Evolutionary conservation across 1,140 invertebrate species (phyloP).

Genomic region (Listronotus bonariensis): DNA sequence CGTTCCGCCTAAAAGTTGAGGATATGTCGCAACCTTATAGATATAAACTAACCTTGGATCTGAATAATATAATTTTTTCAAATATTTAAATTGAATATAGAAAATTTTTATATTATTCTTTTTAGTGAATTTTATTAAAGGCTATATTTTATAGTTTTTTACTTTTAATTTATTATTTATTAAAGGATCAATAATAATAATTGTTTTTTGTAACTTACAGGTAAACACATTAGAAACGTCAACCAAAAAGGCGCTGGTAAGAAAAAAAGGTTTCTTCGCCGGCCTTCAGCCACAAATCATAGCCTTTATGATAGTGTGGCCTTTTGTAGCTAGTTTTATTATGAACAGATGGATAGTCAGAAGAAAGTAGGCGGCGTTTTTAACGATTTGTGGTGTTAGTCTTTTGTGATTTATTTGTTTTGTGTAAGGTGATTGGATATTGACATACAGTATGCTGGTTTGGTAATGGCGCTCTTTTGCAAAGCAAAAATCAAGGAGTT

Average conservation of each 20-base stretch:
- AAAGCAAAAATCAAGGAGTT: no score
- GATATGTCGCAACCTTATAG: no score
- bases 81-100: no score
- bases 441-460: no score
- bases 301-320: slow-evolving; percentile 63
- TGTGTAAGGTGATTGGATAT: background rate
- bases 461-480: no score
- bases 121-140: no score
- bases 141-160: no score
- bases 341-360: slow-evolving; percentile 46
- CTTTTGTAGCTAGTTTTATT: slow-evolving; percentile 61
- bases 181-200: background rate
- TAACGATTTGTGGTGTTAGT: slow-evolving; percentile 8
- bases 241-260: slow-evolving; percentile 7
- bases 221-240: slow-evolving; percentile 16
- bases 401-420: slow-evolving; percentile 9
- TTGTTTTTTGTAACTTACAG: slow-evolving; percentile 31
- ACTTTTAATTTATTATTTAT: no score
- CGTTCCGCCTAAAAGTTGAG: no score
- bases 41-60: no score
- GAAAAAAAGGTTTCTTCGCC: slow-evolving; percentile 36
- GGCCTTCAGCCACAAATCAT: slow-evolving; percentile 60
- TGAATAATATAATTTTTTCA: no score
- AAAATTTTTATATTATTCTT: no score
- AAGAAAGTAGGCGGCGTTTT: slow-evolving; percentile 1